Evolutionary conservation across 2,797 vertebrate species (phyloP).

Genomic region (Antrozous pallidus): DNA sequence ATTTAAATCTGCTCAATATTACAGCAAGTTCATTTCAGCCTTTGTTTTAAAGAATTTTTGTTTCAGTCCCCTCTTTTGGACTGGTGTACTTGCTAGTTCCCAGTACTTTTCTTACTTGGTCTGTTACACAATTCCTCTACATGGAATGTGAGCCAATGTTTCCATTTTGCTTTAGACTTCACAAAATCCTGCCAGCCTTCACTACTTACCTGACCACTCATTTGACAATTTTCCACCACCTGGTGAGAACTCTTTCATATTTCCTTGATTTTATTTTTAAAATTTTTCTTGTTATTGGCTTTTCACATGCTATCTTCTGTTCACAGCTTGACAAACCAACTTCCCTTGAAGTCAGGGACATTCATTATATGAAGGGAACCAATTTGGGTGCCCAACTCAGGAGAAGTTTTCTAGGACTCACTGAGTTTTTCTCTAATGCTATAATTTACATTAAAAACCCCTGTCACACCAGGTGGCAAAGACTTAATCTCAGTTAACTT

Average conservation of each 20-base stretch:
- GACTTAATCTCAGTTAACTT: neutral
- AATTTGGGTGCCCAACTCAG: neutral
- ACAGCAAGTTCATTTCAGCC: neutral
- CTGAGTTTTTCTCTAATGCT: neutral
- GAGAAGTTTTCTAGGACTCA: neutral
- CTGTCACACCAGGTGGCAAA: neutral
- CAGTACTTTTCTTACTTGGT: neutral
- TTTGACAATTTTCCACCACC: neutral
- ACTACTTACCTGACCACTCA: neutral
- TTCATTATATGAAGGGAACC: neutral
- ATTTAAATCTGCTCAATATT: constrained; percentile 10
- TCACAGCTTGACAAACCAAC: neutral
- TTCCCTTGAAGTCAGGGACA: neutral
- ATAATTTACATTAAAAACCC: neutral
- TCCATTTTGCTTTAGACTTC: neutral
- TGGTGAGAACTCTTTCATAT: neutral
- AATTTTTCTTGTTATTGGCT: neutral
- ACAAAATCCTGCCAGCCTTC: neutral
- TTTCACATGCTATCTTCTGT: neutral
- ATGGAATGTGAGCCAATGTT: neutral
- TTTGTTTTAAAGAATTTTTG: neutral
- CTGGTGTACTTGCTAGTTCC: neutral
- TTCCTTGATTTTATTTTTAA: neutral
- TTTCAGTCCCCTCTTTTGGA: neutral
- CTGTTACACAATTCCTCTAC: neutral